phyloP scores from a whole-genome alignment of 2,113 vertebrate species.

The Apaloderma vittatum region DNA sequence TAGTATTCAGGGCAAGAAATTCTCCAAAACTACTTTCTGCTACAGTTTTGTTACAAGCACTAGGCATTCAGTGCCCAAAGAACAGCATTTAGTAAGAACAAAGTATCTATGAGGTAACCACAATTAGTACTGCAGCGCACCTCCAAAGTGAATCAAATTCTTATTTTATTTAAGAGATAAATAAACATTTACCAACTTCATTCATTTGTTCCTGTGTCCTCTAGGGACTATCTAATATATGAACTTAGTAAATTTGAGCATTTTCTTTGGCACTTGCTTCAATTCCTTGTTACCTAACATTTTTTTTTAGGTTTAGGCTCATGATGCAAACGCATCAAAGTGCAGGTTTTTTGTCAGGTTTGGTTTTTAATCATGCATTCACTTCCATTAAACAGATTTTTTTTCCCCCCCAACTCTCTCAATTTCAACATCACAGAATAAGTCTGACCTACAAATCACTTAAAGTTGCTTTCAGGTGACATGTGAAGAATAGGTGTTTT shows the following conservation, averaged over 20 bases:
- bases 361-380: not conserved
- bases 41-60: not conserved
- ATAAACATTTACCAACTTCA: constrained; percentile 9
- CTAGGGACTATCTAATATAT: not conserved
- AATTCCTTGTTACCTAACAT: not conserved
- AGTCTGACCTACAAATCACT: not conserved
- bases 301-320: not conserved
- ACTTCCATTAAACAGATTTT: not conserved
- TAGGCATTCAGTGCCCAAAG: not conserved
- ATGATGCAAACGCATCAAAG: not conserved
- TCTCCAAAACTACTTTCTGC: not conserved
- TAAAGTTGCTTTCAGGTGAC: not conserved
- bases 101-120: not conserved
- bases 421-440: not conserved
- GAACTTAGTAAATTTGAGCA: not conserved
- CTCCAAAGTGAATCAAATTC: not conserved
- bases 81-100: not conserved
- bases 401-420: not conserved
- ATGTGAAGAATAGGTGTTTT: not conserved
- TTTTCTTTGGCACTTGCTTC: constrained; percentile 1
- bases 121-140: not conserved
- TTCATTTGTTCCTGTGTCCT: not conserved
- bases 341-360: not conserved
- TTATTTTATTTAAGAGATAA: not conserved
- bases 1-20: not conserved